Evolutionary conservation across 2,888 invertebrate genomes (phyloP).

Genomic region (Cheilosia soror): DNA sequence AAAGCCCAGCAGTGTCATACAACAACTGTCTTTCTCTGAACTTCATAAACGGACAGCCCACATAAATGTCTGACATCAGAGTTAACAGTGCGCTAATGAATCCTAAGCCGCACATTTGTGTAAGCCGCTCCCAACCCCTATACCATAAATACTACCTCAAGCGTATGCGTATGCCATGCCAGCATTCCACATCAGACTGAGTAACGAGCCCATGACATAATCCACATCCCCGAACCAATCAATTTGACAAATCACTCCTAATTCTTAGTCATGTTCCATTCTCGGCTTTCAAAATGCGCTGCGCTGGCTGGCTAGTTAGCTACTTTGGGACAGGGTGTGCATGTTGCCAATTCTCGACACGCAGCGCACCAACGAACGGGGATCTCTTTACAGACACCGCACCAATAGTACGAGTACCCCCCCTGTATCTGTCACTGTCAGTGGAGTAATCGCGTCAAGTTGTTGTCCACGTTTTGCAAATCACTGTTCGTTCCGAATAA

Average conservation of each 20-base stretch:
- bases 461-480: conserved; percentile 71
- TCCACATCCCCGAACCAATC: conserved; percentile 64
- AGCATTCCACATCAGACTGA: conserved; percentile 52
- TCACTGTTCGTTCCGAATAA: conserved; percentile 64
- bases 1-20: background rate
- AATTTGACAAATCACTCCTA: conserved; percentile 67
- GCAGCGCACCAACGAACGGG: conserved; percentile 42
- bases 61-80: conserved; percentile 24
- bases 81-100: conserved; percentile 42
- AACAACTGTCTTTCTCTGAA: background rate
- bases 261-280: conserved; percentile 61
- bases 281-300: conserved; percentile 23
- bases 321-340: conserved; percentile 47
- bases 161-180: conserved; percentile 34
- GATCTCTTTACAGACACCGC: conserved; percentile 34
- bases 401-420: background rate
- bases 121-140: conserved; percentile 4
- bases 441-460: conserved; percentile 64
- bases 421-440: conserved; percentile 39
- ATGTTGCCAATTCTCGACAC: conserved; percentile 55
- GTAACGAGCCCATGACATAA: conserved; percentile 65
- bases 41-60: conserved; percentile 1
- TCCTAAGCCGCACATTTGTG: conserved; percentile 48
- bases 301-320: background rate
- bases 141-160: conserved; percentile 4